These are phyloP conservation scores for Palloptera scutellata DNA, from an alignment of 2,888 invertebrate genomes.

Conservation along the genomic window DNA sequence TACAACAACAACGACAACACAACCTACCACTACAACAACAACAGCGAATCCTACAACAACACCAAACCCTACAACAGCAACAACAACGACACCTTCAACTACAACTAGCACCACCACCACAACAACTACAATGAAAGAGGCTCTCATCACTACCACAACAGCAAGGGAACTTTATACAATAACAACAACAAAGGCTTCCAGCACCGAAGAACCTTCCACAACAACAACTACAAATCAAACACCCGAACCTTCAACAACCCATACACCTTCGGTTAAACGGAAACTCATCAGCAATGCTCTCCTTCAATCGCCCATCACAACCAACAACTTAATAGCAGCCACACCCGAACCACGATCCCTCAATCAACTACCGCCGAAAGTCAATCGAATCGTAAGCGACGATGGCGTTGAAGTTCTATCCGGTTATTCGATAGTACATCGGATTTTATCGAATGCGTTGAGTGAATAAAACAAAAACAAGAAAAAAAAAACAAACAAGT, in stretches of 20 bases:
- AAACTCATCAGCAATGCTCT: conserved; percentile 5
- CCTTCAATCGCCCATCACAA: neutral
- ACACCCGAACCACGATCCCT: conserved; percentile 37
- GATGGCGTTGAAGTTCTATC: conserved; percentile 57
- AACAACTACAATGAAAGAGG: conserved; percentile 4
- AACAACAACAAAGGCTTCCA: conserved; percentile 25
- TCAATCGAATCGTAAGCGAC: conserved; percentile 52
- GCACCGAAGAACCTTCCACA: neutral
- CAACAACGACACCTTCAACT: neutral
- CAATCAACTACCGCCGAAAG: conserved; percentile 43
- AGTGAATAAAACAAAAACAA: conserved; percentile 23
- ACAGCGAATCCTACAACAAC: conserved; percentile 10
- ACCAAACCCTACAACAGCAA: neutral
- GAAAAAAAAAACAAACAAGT: conserved; percentile 10
- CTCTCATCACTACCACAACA: conserved; percentile 17
- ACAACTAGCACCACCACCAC: conserved; percentile 7
- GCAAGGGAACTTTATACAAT: conserved; percentile 10
- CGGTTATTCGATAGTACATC: conserved; percentile 56
- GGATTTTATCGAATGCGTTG: conserved; percentile 19
- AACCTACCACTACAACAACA: neutral
- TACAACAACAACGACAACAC: neutral
- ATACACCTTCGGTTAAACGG: neutral
- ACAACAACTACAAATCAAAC: conserved; percentile 13
- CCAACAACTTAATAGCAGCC: conserved; percentile 21
- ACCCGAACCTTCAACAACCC: conserved; percentile 17